Conservation (phyloP, 2,888 invertebrate species). For the Caenorhabditis uteleia region DNA sequence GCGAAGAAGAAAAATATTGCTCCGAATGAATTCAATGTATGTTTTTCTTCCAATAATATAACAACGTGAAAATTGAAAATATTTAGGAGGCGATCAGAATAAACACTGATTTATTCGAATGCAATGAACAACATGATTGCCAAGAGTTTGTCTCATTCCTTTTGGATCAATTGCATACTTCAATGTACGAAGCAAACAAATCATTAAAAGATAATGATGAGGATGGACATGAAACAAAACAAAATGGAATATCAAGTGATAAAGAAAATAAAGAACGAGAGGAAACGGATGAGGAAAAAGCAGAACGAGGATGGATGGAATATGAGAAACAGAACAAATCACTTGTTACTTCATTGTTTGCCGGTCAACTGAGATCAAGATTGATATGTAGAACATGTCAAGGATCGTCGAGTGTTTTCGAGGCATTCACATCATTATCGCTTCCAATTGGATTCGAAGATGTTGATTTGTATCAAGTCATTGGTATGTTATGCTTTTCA, state of each 20-base stretch:
- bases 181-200: slow-evolving; percentile 83
- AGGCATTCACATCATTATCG: slow-evolving; percentile 88
- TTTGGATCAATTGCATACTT: slow-evolving; percentile 88
- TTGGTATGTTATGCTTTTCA: slow-evolving; percentile 28
- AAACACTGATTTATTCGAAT: slow-evolving; percentile 84
- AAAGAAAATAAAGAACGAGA: slow-evolving; percentile 71
- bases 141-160: slow-evolving; percentile 90
- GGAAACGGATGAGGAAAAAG: slow-evolving; percentile 39
- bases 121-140: slow-evolving; percentile 91
- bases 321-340: slow-evolving; percentile 37
- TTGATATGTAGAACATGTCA: slow-evolving; percentile 84
- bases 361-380: slow-evolving; percentile 86
- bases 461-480: slow-evolving; percentile 76
- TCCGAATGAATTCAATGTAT: slow-evolving; percentile 51
- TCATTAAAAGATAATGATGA: no score
- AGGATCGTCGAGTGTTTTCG: slow-evolving; percentile 81
- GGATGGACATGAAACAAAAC: slow-evolving; percentile 79
- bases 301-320: slow-evolving; percentile 30
- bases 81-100: slow-evolving; percentile 82
- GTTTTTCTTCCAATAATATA: background rate
- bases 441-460: slow-evolving; percentile 89
- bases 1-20: slow-evolving; percentile 56
- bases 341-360: slow-evolving; percentile 46
- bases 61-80: background rate
- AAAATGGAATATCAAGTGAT: slow-evolving; percentile 10